phyloP scores from a whole-genome alignment of 64 coral and sea anemone species.

The Montipora capricornis region DNA sequence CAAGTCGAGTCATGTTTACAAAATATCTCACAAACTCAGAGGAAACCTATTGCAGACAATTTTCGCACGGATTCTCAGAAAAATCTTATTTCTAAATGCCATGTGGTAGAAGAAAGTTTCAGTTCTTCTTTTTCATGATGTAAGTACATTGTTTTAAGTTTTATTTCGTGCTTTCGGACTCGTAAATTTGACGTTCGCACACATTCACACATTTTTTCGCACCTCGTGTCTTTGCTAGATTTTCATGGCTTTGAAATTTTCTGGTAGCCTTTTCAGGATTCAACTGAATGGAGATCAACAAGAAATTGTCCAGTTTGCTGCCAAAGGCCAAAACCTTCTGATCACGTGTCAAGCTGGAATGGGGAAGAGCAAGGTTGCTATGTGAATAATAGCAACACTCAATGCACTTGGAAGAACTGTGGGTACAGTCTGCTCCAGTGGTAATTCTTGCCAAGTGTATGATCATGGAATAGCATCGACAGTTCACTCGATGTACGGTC shows the following conservation, averaged over 20 bases:
- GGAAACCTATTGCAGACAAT: not conserved
- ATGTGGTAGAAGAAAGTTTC: not conserved
- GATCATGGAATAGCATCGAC: not conserved
- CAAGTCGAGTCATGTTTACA: conserved; percentile 3
- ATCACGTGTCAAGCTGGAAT: conserved; percentile 55
- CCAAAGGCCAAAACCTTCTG: conserved; percentile 46
- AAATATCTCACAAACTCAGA: not conserved
- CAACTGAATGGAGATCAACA: conserved; percentile 26
- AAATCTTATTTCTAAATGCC: not conserved
- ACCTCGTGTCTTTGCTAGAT: not conserved
- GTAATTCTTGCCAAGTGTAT: conserved; percentile 35
- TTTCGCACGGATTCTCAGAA: not conserved
- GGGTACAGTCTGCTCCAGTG: conserved; percentile 26
- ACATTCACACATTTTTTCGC: not conserved
- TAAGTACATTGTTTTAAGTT: conserved; percentile 5
- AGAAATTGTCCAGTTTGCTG: conserved; percentile 14
- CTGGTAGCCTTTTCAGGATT: not conserved
- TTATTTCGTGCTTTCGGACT: not conserved
- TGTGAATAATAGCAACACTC: not conserved
- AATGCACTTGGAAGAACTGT: conserved; percentile 5
- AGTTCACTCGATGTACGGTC: conserved; percentile 47
- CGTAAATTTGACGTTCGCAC: not conserved
- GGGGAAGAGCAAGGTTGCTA: conserved; percentile 43
- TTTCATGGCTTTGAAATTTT: not conserved
- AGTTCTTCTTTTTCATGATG: not conserved